These are phyloP conservation scores for Lanius ludovicianus DNA, from an alignment of 2,113 vertebrate genomes.

Conservation along the genomic window DNA sequence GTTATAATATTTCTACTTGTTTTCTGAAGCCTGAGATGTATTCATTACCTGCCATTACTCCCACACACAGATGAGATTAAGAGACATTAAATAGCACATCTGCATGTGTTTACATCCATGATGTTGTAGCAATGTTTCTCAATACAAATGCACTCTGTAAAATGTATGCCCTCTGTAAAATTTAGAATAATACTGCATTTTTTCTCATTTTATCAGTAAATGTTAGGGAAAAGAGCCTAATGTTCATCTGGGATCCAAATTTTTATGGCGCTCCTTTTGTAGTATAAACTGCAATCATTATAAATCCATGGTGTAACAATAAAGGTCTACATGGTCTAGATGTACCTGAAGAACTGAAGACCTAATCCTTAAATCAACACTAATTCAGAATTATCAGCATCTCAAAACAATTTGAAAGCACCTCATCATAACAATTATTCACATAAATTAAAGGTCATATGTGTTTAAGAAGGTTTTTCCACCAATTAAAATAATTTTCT, in stretches of 20 bases:
- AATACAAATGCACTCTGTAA: not conserved
- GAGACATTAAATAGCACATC: not conserved
- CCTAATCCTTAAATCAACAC: not conserved
- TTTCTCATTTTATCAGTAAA: not conserved
- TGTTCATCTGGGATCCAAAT: not conserved
- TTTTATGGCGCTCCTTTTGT: not conserved
- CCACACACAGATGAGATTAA: not conserved
- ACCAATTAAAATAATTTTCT: not conserved
- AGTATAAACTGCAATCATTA: not conserved
- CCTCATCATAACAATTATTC: not conserved
- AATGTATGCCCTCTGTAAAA: not conserved
- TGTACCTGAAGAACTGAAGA: not conserved
- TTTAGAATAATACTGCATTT: not conserved
- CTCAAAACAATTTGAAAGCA: not conserved
- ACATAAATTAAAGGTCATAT: not conserved
- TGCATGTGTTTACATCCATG: not conserved
- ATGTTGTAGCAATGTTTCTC: not conserved
- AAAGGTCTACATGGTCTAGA: not conserved
- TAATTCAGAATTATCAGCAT: not conserved
- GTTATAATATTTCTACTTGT: not conserved
- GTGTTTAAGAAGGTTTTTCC: not conserved
- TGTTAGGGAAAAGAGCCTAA: not conserved
- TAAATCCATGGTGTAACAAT: not conserved
- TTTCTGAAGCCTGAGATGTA: not conserved
- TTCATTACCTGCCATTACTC: not conserved